These are phyloP conservation scores for Morone chrysops DNA, from an alignment of 2,113 vertebrate species.

Conservation along the genomic window DNA sequence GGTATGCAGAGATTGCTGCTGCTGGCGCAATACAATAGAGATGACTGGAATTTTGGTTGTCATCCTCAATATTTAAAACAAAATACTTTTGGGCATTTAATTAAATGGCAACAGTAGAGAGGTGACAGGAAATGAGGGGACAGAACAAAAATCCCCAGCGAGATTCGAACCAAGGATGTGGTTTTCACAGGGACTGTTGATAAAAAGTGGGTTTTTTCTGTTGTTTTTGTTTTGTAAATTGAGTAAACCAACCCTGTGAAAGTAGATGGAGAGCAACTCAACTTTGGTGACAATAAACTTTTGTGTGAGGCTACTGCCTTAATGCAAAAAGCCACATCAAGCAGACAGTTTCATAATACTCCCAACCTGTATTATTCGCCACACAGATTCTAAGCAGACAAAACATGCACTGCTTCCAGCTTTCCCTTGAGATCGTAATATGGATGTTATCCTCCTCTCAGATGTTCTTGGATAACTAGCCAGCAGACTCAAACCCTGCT, in stretches of 20 bases:
- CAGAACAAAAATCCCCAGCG: background rate
- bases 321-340: background rate
- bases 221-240: background rate
- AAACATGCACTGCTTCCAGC: constrained; percentile 37
- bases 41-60: background rate
- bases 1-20: background rate
- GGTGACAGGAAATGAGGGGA: background rate
- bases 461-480: constrained; percentile 63
- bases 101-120: background rate
- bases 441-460: constrained; percentile 53
- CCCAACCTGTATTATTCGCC: constrained; percentile 21
- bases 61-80: background rate
- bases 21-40: background rate
- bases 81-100: background rate
- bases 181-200: background rate
- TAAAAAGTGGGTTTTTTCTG: background rate
- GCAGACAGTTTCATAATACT: background rate
- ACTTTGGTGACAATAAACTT: background rate
- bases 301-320: background rate
- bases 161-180: background rate
- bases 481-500: constrained; percentile 55
- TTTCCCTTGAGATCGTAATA: constrained; percentile 23
- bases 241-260: background rate
- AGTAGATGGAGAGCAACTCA: background rate
- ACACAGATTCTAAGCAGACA: constrained; percentile 33